Base-by-base conservation (phyloP, 1,140 invertebrate species). In the Eufriesea mexicana region DNA sequence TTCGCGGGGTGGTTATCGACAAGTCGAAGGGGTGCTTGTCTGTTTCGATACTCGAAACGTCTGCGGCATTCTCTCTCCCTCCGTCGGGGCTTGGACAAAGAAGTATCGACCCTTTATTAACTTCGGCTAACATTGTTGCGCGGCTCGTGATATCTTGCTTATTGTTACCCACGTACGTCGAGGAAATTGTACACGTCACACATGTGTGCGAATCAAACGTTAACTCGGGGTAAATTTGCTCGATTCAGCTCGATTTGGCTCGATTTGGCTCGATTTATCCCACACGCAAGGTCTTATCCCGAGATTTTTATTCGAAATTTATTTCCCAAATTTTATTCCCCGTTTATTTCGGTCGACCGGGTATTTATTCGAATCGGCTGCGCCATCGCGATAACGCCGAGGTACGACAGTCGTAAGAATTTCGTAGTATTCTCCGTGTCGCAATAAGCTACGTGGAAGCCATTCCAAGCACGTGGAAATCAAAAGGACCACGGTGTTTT, bases 81-180 rank as follows among this genome's bases (percentile, higher is more conserved):
- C 54, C 14, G 18, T 49, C 18, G 16, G 23, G 8, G 5, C 28
- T n/a, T 18, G 2, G n/a, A 2, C 75, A 9, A 55, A 57, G 76
- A 68, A 68, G 57, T 57, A 57, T 77, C 54, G 18, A 79, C 54
- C 18, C 28, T 28, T 79, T 72, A 79, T 72, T 62, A 57, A 49
- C 45, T 51, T 59, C 14, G 12, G 45, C 18, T 25, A 49, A 57
- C 5, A 54, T 42, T 61, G 45, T 49, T 59, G 9, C 9, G n/a
- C 66, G 20, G 12, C 51, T 47, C 16, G 4, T 8, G 23, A 23
- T 66, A 20, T 16, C 18, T 35, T 35, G 62, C 9, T 42, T 64
- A 42, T 35, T 14, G 20, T 14, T 75, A 23, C n/a, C 5, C 2
- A 10, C n/a, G 7, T 0, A 5, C 45, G 8, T 10, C 4, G 35